These are phyloP conservation scores for Zaprionus nigranus DNA, from an alignment of 1,140 invertebrate species.

Conservation along the genomic window DNA sequence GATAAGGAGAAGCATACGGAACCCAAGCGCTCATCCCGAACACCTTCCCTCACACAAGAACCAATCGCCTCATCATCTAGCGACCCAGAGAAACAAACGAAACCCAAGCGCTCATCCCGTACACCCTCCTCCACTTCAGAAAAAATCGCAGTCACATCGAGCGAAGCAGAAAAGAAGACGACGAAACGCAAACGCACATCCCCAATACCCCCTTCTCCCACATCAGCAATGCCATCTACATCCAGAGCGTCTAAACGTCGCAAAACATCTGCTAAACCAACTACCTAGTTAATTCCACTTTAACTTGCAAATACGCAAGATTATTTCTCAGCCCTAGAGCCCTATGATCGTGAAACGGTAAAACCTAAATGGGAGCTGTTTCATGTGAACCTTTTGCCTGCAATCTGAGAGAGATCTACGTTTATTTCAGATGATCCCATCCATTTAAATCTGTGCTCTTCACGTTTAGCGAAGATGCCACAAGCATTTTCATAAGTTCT, in stretches of 20 bases:
- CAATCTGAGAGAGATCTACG: background rate
- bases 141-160: background rate
- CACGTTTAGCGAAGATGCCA: background rate
- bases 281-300: background rate
- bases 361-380: conserved; percentile 34
- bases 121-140: background rate
- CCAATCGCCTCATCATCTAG: background rate
- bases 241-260: conserved; percentile 1
- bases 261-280: background rate
- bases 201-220: background rate
- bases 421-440: background rate
- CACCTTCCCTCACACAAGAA: background rate
- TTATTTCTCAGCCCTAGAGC: conserved; percentile 18
- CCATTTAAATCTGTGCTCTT: background rate
- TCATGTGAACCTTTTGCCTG: conserved; percentile 33
- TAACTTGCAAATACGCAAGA: background rate
- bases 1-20: background rate
- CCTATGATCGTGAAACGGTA: conserved; percentile 46
- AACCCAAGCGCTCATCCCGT: conserved; percentile 1
- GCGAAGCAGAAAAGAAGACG: background rate
- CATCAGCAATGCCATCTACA: conserved; percentile 6
- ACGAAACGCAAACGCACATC: conserved; percentile 8
- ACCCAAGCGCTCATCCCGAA: background rate
- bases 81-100: background rate
- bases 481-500: background rate